These are phyloP conservation scores for Callocephalon fimbriatum DNA, from an alignment of 2,113 vertebrate genomes.

Conservation along the genomic window DNA sequence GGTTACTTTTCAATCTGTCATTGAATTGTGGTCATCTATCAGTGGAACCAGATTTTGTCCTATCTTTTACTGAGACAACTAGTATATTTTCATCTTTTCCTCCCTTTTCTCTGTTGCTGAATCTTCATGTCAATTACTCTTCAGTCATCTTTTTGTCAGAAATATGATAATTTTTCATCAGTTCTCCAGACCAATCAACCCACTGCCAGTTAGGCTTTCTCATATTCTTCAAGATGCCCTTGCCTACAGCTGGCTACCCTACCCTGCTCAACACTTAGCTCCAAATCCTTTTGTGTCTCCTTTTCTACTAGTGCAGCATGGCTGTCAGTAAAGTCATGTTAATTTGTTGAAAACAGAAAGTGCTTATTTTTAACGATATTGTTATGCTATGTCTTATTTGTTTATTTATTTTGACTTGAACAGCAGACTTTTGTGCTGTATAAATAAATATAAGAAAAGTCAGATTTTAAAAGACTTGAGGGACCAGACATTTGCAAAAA, in stretches of 20 bases:
- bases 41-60: not conserved
- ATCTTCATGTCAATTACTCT: not conserved
- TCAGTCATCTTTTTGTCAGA: not conserved
- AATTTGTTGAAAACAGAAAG: not conserved
- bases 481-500: not conserved
- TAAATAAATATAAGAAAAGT: not conserved
- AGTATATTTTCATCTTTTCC: not conserved
- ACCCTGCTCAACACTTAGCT: not conserved
- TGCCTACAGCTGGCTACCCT: not conserved
- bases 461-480: not conserved
- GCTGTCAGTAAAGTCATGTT: not conserved
- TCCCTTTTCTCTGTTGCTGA: not conserved
- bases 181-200: not conserved
- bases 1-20: slow-evolving; percentile 23
- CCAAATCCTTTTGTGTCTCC: not conserved
- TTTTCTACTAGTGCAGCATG: not conserved
- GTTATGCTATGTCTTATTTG: not conserved
- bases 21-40: not conserved
- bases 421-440: not conserved
- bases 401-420: not conserved
- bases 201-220: not conserved
- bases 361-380: not conserved
- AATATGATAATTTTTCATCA: not conserved
- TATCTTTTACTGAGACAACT: not conserved
- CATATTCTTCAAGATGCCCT: not conserved